phyloP scores from a whole-genome alignment of 2,888 invertebrate genomes.

The Phengaris arion region DNA sequence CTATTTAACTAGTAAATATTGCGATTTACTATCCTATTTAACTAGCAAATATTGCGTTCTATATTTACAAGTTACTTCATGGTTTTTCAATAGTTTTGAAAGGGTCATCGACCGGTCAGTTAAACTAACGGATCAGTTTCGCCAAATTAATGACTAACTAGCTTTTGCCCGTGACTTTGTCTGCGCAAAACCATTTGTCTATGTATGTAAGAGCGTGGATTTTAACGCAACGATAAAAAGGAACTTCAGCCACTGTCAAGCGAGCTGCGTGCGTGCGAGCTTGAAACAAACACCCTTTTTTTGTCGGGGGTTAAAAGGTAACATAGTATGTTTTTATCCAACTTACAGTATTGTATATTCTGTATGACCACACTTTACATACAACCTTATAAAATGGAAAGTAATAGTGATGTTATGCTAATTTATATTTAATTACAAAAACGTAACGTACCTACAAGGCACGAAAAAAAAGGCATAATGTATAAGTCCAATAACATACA shows the following conservation, averaged over 20 bases:
- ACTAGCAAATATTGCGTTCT: too few relatives aligned
- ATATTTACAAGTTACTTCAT: neutral
- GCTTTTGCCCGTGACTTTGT: neutral
- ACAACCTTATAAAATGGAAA: neutral
- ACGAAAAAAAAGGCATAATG: neutral
- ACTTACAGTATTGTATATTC: too few relatives aligned
- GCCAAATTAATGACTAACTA: slow-evolving; percentile 14
- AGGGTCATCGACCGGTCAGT: neutral
- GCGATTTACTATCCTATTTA: too few relatives aligned
- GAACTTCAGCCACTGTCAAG: too few relatives aligned
- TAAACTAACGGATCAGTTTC: neutral
- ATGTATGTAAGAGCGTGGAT: too few relatives aligned
- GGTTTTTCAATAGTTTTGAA: neutral
- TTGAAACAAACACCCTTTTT: too few relatives aligned
- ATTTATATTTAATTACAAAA: neutral
- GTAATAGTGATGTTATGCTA: neutral
- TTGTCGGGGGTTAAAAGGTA: too few relatives aligned
- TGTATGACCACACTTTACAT: too few relatives aligned
- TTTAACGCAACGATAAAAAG: too few relatives aligned
- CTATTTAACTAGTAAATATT: too few relatives aligned
- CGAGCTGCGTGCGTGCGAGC: too few relatives aligned
- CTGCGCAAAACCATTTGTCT: neutral
- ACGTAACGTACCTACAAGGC: neutral
- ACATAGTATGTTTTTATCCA: too few relatives aligned
- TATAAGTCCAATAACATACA: neutral